Conservation (phyloP, 2,888 invertebrate genomes). For the Onthophagus sagittarius region DNA sequence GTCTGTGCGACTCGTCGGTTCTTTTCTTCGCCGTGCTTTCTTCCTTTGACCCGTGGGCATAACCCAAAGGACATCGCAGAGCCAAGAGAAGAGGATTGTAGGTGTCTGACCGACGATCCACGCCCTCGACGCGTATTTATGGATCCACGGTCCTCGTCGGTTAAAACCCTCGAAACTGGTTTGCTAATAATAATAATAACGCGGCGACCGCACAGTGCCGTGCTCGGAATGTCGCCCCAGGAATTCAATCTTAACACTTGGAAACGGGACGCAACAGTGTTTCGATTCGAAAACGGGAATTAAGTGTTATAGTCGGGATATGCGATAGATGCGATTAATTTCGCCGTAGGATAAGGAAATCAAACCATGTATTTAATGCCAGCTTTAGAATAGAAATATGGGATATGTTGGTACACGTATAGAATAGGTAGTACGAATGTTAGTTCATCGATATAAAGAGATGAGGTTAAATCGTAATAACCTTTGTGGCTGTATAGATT, state of each 20-base stretch:
- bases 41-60: background rate
- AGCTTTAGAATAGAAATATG: background rate
- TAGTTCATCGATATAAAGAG: background rate
- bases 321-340: background rate
- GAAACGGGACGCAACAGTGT: background rate
- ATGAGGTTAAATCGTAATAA: background rate
- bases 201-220: background rate
- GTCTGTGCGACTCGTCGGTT: background rate
- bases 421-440: background rate
- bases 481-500: background rate
- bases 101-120: background rate
- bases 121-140: background rate
- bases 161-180: background rate
- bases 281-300: background rate
- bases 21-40: background rate
- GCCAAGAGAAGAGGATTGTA: background rate
- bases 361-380: background rate
- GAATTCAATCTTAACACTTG: background rate
- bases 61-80: background rate
- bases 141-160: background rate
- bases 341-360: background rate
- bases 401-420: background rate
- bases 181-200: background rate
- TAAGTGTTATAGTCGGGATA: background rate
- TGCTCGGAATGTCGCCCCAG: background rate